Conservation (phyloP, 1,140 invertebrate genomes). For the Cephus cinctus region DNA sequence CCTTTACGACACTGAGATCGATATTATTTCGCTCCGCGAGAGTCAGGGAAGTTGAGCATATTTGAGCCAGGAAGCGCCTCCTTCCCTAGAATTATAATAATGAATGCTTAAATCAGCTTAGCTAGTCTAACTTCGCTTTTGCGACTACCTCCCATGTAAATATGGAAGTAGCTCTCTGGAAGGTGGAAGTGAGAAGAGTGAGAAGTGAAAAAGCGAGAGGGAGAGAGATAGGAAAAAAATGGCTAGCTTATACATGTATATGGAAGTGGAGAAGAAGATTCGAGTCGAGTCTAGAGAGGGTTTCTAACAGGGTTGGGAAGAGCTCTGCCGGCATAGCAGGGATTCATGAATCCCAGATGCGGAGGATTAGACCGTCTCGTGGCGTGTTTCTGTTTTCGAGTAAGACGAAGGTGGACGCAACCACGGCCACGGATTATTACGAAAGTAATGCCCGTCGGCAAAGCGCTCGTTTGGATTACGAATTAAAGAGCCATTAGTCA, state of each 20-base stretch:
- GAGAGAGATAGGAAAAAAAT: conserved; percentile 12
- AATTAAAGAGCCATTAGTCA: conserved; percentile 39
- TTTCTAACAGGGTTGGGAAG: conserved; percentile 17
- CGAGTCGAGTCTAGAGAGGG: too few species aligned
- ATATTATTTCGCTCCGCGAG: too few species aligned
- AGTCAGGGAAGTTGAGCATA: neutral
- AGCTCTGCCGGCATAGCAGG: conserved; percentile 25
- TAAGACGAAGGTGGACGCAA: conserved; percentile 26
- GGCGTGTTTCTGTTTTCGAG: conserved; percentile 44
- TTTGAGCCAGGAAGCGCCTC: conserved; percentile 19
- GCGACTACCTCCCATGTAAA: conserved; percentile 49
- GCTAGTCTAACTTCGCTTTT: conserved; percentile 51
- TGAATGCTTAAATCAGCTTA: conserved; percentile 57
- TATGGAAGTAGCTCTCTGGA: conserved; percentile 49
- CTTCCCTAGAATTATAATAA: conserved; percentile 55
- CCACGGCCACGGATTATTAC: conserved; percentile 35
- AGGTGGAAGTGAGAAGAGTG: conserved; percentile 30
- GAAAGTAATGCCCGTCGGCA: conserved; percentile 32
- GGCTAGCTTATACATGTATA: too few species aligned
- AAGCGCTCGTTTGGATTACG: conserved; percentile 26
- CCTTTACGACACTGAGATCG: too few species aligned
- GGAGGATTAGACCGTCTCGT: conserved; percentile 48
- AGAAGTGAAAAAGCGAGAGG: conserved; percentile 12
- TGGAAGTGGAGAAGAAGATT: conserved; percentile 19
- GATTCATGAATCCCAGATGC: conserved; percentile 53